Evolutionary conservation across 2,888 invertebrate genomes (phyloP).

Genomic region (Selenia dentaria): DNA sequence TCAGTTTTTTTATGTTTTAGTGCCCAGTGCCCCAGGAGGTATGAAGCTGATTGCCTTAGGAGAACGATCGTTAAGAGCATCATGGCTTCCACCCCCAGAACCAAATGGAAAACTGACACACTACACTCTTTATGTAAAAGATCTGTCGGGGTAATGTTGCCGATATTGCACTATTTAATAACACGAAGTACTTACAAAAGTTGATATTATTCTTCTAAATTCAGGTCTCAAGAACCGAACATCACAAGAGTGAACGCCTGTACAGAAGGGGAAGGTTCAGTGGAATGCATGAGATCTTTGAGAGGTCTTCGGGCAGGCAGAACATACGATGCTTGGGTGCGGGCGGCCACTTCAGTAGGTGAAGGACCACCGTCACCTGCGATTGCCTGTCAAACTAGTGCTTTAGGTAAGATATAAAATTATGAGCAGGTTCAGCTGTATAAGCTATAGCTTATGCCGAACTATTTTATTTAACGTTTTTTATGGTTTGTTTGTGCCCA

Average conservation of each 20-base stretch:
- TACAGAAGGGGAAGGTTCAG: conserved; percentile 62
- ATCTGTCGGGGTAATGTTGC: conserved; percentile 88
- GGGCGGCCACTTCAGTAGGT: conserved; percentile 91
- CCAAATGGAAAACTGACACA: conserved; percentile 93
- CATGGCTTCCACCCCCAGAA: conserved; percentile 93
- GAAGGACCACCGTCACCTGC: conserved; percentile 83
- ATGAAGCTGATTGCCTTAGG: conserved; percentile 93
- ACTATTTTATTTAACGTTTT: too few species aligned
- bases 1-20: too few species aligned
- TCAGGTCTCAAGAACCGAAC: conserved; percentile 73
- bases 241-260: conserved; percentile 68
- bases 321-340: conserved; percentile 94
- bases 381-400: conserved; percentile 75
- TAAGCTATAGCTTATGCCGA: too few species aligned
- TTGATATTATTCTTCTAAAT: too few species aligned
- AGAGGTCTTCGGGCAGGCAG: conserved; percentile 88
- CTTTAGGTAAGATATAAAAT: conserved; percentile 72
- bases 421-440: too few species aligned
- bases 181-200: too few species aligned
- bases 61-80: conserved; percentile 91
- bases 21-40: conserved; percentile 93
- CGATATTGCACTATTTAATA: too few species aligned
- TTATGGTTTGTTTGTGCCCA: too few species aligned
- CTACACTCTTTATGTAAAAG: conserved; percentile 91
- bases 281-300: conserved; percentile 84